Base-by-base conservation (phyloP, 2,888 invertebrate species). In the Malachius bipustulatus region DNA sequence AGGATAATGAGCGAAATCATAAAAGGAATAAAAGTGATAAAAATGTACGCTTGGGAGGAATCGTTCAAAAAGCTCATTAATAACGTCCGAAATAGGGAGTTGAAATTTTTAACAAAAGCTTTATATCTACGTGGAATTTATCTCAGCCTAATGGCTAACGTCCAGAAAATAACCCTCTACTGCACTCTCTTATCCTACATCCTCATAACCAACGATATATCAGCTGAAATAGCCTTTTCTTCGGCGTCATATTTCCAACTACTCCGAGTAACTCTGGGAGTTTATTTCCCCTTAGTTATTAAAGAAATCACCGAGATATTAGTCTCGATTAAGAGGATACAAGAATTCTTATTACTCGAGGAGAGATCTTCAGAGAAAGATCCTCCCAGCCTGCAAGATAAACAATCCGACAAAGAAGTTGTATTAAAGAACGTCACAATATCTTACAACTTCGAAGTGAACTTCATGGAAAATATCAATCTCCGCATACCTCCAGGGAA, bases 81-180 rank as follows among this genome's bases (percentile, higher is more conserved):
- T 4, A 11, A 8, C 11, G 10, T 11, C 8, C 29, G 29, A 28
- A 11, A 28, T 9, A 11, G 6, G 6, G 29, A 28, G 11, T 6
- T 28, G 11, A 28, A 28, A 9, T 8, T 11, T 28, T 15, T 56
- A 6, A 51, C 48, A 4, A 46, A 42, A 35, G 44, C 51, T 2
- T 74, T 77, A 0, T 77, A 78, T 56, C 64, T 76, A 40, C 71
- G 72, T 41, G 82, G 70, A 19, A 66, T 76, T 41, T 78, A 73
- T 65, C 70, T 74, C 59, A 79, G 70, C 51, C 67, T 76, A 55
- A 78, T 82, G 66, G 78, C 88, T 24, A 87, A 84, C 54, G 81
- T 85, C 0, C 82, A 85, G 50, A 75, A 88, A 42, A 70, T 84
- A 19, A 79, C 89, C 1, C 65, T 88, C 8, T 84, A 79, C 53